These are phyloP conservation scores for Chromis chromis DNA, from an alignment of 2,797 vertebrate genomes.

Conservation along the genomic window DNA sequence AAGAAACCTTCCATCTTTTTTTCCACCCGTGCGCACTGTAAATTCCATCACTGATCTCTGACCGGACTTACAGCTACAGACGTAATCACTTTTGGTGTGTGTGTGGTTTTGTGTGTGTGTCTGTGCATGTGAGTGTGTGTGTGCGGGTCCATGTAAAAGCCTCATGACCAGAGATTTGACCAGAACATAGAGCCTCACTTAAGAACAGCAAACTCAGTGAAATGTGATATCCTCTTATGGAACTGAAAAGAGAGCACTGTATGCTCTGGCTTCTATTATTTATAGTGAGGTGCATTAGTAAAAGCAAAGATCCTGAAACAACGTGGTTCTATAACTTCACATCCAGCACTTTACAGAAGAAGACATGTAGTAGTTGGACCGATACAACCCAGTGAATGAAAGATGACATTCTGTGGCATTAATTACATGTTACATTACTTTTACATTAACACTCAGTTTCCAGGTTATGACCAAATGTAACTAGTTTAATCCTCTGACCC, in stretches of 20 bases:
- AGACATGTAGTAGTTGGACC: not conserved
- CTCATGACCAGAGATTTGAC: slow-evolving; percentile 70
- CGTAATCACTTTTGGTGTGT: slow-evolving; percentile 35
- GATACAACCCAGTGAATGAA: not conserved
- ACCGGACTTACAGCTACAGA: slow-evolving; percentile 53
- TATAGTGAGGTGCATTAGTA: slow-evolving; percentile 45
- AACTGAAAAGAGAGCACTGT: slow-evolving; percentile 40
- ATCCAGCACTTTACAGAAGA: not conserved
- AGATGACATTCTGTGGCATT: not conserved
- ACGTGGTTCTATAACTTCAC: slow-evolving; percentile 1
- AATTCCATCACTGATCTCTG: slow-evolving; percentile 41
- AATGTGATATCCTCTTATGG: slow-evolving; percentile 66
- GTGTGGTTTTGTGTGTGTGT: not conserved
- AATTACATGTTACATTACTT: not conserved
- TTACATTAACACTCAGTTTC: not conserved
- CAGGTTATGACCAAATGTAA: not conserved
- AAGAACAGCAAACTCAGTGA: slow-evolving; percentile 60
- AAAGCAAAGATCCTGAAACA: slow-evolving; percentile 9
- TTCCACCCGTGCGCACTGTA: not conserved
- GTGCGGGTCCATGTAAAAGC: slow-evolving; percentile 29
- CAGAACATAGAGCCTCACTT: slow-evolving; percentile 44
- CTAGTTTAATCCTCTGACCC: too few species aligned
- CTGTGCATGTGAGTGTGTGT: slow-evolving; percentile 12
- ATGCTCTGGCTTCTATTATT: slow-evolving; percentile 46
- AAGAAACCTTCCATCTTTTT: slow-evolving; percentile 23